phyloP scores from a whole-genome alignment of 2,113 vertebrate species.

The Sarotherodon lohbergeri region DNA sequence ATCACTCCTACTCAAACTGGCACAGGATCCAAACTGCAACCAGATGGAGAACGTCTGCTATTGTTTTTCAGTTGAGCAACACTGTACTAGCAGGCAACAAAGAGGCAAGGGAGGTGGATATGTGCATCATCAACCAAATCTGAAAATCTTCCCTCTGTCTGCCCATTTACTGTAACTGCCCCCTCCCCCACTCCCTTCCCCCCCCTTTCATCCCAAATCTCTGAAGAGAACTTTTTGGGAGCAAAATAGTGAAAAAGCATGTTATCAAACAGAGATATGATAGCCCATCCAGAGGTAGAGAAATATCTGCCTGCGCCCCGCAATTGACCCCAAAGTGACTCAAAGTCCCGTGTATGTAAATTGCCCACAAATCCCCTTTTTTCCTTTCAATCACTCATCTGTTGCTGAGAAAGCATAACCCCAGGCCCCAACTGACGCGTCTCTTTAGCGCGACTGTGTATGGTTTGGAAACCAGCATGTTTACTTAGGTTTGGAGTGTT shows the following conservation, averaged over 20 bases:
- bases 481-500: constrained; percentile 61
- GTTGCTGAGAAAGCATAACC: constrained; percentile 63
- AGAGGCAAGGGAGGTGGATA: not conserved
- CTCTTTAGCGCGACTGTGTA: constrained; percentile 47
- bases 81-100: not conserved
- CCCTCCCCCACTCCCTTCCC: fast-evolving
- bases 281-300: not conserved
- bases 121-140: not conserved
- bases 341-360: constrained; percentile 46
- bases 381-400: constrained; percentile 60
- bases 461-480: constrained; percentile 64
- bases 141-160: not conserved
- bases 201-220: not conserved
- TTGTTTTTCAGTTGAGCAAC: constrained; percentile 54
- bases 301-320: not conserved
- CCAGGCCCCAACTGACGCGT: constrained; percentile 22
- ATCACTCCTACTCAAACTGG: constrained; percentile 43
- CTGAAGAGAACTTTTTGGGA: not conserved
- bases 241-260: not conserved
- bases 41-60: constrained; percentile 56
- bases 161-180: not conserved
- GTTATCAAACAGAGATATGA: constrained; percentile 5
- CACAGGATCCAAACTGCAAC: constrained; percentile 50
- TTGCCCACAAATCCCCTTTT: constrained; percentile 50
- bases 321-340: constrained; percentile 39